A percentile compares a stretch with the other conserved stretches of the same genome.
Conservation (phyloP, 2,797 vertebrate genomes). For the Chromobotia macracanthus region DNA sequence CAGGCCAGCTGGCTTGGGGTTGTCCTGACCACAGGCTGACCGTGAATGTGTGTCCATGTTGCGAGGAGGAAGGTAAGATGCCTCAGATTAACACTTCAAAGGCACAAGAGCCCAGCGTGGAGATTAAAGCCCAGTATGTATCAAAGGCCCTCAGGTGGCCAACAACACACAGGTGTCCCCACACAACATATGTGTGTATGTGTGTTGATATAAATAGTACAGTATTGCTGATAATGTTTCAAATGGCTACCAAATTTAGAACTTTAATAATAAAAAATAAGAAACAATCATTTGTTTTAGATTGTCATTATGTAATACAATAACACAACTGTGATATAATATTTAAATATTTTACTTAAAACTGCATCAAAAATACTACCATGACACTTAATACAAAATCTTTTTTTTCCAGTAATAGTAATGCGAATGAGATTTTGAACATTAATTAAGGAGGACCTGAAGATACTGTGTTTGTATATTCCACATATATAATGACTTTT, state of each 20-base stretch:
- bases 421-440: too few species aligned
- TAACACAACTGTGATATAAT: background rate
- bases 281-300: too few species aligned
- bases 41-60: constrained; percentile 42
- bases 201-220: constrained; percentile 27
- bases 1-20: constrained; percentile 44
- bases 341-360: background rate
- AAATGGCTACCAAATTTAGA: background rate
- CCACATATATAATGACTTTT: background rate
- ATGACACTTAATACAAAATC: background rate
- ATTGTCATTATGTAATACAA: background rate
- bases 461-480: background rate
- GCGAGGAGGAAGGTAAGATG: constrained; percentile 55
- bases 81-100: constrained; percentile 80
- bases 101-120: constrained; percentile 62
- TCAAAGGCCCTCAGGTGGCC: constrained; percentile 76
- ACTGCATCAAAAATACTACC: background rate
- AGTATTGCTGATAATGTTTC: constrained; percentile 32
- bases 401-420: too few species aligned
- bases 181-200: constrained; percentile 37
- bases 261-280: too few species aligned
- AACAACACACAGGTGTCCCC: constrained; percentile 72
- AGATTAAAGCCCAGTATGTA: constrained; percentile 81
- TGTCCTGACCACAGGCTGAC: constrained; percentile 39
- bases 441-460: background rate